phyloP scores from a whole-genome alignment of 2,113 vertebrate species.

The Anoura caudifer region DNA sequence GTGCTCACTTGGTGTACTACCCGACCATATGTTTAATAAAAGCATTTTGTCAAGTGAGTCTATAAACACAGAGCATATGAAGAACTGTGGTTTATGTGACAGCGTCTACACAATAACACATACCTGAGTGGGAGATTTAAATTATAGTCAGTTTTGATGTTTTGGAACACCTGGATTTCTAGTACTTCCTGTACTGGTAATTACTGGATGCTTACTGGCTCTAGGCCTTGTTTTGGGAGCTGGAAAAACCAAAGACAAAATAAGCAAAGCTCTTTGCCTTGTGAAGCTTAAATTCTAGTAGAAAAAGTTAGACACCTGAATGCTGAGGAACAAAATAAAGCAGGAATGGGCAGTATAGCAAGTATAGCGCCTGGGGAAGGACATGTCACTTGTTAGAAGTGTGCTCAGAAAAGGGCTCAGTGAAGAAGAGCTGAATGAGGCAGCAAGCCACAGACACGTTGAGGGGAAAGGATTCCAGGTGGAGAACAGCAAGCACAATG shows the following conservation, averaged over 20 bases:
- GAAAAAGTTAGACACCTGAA: background rate
- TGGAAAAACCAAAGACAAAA: background rate
- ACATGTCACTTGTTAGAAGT: background rate
- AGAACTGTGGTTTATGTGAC: background rate
- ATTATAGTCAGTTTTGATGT: background rate
- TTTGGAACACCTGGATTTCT: background rate
- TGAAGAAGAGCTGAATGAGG: background rate
- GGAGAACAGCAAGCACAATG: background rate
- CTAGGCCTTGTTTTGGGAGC: background rate
- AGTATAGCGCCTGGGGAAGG: rapidly evolving
- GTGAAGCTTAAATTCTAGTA: background rate
- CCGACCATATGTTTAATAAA: background rate
- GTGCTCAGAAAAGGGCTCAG: background rate
- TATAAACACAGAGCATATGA: background rate
- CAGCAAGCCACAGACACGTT: background rate
- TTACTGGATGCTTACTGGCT: background rate
- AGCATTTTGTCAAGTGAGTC: background rate
- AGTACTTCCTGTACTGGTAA: background rate
- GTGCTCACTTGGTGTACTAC: background rate
- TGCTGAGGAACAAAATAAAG: background rate
- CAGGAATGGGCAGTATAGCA: background rate
- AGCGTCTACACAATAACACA: background rate
- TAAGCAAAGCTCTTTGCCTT: background rate
- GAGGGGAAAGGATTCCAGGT: background rate
- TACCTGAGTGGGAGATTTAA: background rate